Percentiles rank a stretch among this genome's conserved stretches.
These are phyloP conservation scores for Parthenolecanium corni DNA, from an alignment of 2,888 invertebrate genomes.

Conservation along the genomic window DNA sequence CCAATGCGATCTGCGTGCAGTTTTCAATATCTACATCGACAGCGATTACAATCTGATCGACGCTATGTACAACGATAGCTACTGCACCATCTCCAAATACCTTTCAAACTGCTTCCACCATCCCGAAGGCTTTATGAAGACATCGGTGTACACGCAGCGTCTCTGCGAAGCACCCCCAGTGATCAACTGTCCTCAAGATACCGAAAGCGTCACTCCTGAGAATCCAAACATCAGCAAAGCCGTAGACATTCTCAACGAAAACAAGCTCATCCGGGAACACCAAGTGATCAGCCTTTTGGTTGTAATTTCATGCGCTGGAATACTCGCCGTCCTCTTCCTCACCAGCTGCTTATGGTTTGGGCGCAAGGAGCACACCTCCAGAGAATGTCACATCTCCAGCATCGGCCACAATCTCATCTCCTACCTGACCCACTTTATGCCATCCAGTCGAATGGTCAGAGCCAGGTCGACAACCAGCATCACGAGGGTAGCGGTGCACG, in stretches of 20 bases:
- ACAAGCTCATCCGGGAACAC: neutral
- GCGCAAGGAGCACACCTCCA: neutral
- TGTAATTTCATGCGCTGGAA: constrained; percentile 39
- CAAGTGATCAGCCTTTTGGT: neutral
- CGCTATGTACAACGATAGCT: constrained; percentile 45
- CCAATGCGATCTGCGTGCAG: constrained; percentile 47
- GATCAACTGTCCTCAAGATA: constrained; percentile 31
- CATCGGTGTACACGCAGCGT: constrained; percentile 49
- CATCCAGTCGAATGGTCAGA: neutral
- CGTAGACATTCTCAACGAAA: constrained; percentile 33
- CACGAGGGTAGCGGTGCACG: constrained; percentile 49
- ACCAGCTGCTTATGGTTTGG: constrained; percentile 44
- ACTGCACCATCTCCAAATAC: constrained; percentile 48
- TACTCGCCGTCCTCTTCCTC: constrained; percentile 45
- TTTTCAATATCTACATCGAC: constrained; percentile 46
- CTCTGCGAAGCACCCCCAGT: constrained; percentile 35
- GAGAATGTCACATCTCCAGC: neutral
- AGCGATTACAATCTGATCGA: constrained; percentile 41
- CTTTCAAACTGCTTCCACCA: constrained; percentile 54
- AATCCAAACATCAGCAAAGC: constrained; percentile 32
- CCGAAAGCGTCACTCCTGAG: constrained; percentile 14
- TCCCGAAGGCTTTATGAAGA: constrained; percentile 50
- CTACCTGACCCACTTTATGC: neutral
- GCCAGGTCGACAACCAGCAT: constrained; percentile 47
- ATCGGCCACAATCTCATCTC: neutral